Conservation (phyloP, 1,140 invertebrate species). For the Stegodyphus dumicola region DNA sequence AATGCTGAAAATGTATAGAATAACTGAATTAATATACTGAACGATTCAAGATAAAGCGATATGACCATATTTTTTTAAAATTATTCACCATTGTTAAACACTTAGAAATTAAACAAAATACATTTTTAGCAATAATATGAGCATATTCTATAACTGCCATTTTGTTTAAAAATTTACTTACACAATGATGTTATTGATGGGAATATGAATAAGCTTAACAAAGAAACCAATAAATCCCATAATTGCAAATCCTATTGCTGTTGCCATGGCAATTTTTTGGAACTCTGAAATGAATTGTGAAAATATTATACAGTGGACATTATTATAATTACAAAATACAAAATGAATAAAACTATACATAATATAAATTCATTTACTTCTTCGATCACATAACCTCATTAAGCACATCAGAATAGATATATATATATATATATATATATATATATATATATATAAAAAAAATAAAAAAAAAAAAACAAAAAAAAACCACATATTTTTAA, state of each 20-base stretch:
- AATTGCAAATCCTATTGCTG: constrained; percentile 99
- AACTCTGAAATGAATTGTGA: constrained; percentile 83
- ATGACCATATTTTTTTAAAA: too few species aligned
- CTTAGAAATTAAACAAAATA: too few species aligned
- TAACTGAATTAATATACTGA: too few species aligned
- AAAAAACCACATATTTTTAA: too few species aligned
- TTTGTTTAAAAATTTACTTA: constrained; percentile 45
- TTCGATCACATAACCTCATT: background rate
- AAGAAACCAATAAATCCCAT: constrained; percentile 99
- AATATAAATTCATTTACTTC: background rate
- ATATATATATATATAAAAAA: constrained; percentile 48
- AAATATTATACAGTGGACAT: background rate
- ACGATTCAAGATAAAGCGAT: too few species aligned
- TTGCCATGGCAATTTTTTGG: constrained; percentile 99
- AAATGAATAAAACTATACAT: background rate
- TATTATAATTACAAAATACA: background rate
- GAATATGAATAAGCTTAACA: constrained; percentile 99
- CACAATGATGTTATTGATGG: constrained; percentile 99
- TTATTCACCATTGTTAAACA: too few species aligned
- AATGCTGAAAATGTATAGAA: too few species aligned
- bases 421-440: background rate
- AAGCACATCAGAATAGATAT: background rate
- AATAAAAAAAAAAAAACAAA: too few species aligned
- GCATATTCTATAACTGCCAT: too few species aligned
- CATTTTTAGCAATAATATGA: too few species aligned